These are phyloP conservation scores for Etheostoma spectabile DNA, from an alignment of 2,113 vertebrate genomes.

Conservation along the genomic window DNA sequence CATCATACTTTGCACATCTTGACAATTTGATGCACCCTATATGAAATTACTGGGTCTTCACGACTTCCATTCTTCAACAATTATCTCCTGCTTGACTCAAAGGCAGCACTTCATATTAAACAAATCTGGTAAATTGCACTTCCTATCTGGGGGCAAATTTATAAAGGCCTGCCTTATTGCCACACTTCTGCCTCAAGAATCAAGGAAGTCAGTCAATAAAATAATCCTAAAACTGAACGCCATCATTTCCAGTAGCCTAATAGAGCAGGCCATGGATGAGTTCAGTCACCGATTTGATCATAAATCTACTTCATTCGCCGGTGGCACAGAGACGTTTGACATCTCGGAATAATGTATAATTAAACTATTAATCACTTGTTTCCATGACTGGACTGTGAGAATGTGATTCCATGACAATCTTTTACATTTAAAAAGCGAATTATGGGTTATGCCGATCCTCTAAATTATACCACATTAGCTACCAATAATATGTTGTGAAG, in stretches of 20 bases:
- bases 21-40: neutral
- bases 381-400: slow-evolving; percentile 3
- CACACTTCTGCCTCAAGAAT: slow-evolving; percentile 5
- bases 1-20: neutral
- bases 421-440: slow-evolving; percentile 34
- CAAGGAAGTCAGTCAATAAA: slow-evolving; percentile 7
- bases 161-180: slow-evolving; percentile 18
- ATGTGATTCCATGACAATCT: slow-evolving; percentile 14
- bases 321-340: slow-evolving; percentile 28
- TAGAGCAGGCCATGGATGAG: slow-evolving; percentile 45
- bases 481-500: slow-evolving; percentile 15
- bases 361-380: slow-evolving; percentile 61
- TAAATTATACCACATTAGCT: slow-evolving; percentile 28
- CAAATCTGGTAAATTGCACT: slow-evolving; percentile 22
- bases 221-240: slow-evolving; percentile 10
- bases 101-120: slow-evolving; percentile 21
- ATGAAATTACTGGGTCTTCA: neutral
- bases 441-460: slow-evolving; percentile 7
- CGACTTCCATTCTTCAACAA: neutral
- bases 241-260: slow-evolving; percentile 10
- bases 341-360: slow-evolving; percentile 45
- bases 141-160: slow-evolving; percentile 33
- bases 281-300: slow-evolving; percentile 28
- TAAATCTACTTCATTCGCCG: slow-evolving; percentile 27
- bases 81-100: slow-evolving; percentile 3